Conservation (phyloP, 2,797 vertebrate species). For the Danio kyathit region DNA sequence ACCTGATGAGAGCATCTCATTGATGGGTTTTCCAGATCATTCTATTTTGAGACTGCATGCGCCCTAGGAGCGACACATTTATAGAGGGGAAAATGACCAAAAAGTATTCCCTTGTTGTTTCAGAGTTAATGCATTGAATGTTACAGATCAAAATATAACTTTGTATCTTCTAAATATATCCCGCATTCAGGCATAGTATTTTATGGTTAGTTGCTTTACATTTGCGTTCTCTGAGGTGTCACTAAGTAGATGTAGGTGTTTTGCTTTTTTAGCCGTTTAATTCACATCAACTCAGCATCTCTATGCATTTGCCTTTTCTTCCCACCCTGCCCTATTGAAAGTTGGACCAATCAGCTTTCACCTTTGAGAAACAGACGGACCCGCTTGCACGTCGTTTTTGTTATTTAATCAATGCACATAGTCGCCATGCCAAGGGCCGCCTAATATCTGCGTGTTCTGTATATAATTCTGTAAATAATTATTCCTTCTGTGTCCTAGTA, state of each 20-base stretch:
- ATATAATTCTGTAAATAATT: constrained; percentile 52
- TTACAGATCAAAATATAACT: constrained; percentile 13
- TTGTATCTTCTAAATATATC: not conserved
- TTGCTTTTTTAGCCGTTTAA: not conserved
- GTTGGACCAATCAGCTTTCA: constrained; percentile 58
- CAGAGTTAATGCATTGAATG: constrained; percentile 18
- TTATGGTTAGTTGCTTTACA: not conserved
- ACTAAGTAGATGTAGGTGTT: not conserved
- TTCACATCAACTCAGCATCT: constrained; percentile 15
- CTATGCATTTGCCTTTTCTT: constrained; percentile 24
- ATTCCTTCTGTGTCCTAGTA: constrained; percentile 19
- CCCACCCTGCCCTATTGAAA: constrained; percentile 23
- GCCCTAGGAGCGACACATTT: not conserved
- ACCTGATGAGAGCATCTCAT: constrained; percentile 7
- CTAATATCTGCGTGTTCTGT: constrained; percentile 47
- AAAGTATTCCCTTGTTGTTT: constrained; percentile 1
- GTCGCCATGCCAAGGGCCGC: constrained; percentile 34
- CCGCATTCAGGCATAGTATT: not conserved
- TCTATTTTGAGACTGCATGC: constrained; percentile 65
- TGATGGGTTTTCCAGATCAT: constrained; percentile 57
- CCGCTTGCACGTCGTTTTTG: constrained; percentile 24
- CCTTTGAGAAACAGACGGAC: constrained; percentile 33
- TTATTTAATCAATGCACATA: constrained; percentile 57
- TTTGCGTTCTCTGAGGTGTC: constrained; percentile 7
- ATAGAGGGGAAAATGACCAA: constrained; percentile 27